Conservation (phyloP, 1,140 invertebrate species). For the Adelges cooleyi region DNA sequence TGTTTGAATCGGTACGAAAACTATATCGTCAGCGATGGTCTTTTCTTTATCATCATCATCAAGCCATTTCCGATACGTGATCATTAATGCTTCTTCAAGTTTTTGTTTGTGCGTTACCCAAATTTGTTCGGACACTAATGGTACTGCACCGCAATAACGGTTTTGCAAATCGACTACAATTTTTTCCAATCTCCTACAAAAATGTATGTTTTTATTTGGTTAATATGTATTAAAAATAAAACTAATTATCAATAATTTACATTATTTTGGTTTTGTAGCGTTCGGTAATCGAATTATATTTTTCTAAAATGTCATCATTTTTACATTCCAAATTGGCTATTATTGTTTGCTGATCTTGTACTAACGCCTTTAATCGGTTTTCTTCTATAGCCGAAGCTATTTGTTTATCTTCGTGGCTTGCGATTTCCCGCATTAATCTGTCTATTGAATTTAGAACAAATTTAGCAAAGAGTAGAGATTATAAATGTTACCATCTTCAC, state of each 20-base stretch:
- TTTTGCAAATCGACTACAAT: conserved; percentile 28
- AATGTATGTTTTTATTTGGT: neutral
- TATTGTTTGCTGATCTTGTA: conserved; percentile 33
- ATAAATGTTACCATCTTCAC: too few species aligned
- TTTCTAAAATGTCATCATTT: conserved; percentile 35
- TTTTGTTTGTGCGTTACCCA: conserved; percentile 26
- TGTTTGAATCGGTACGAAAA: neutral
- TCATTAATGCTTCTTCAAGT: conserved; percentile 11
- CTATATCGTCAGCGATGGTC: neutral
- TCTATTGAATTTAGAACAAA: too few species aligned
- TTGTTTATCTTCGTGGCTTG: conserved; percentile 31
- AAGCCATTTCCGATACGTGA: conserved; percentile 11
- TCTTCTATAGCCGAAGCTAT: conserved; percentile 34
- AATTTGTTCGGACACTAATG: conserved; percentile 27
- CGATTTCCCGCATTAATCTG: conserved; percentile 35
- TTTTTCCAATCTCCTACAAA: conserved; percentile 18
- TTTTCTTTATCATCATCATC: neutral
- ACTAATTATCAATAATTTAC: conserved; percentile 1
- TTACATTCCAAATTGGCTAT: conserved; percentile 33
- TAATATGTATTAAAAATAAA: neutral
- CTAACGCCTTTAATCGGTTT: conserved; percentile 32
- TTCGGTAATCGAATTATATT: conserved; percentile 30
- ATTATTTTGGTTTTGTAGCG: conserved; percentile 15
- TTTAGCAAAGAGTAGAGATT: too few species aligned
- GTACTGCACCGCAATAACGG: conserved; percentile 25